Conservation (phyloP, 2,113 vertebrate species). For the Nothoprocta pentlandii region DNA sequence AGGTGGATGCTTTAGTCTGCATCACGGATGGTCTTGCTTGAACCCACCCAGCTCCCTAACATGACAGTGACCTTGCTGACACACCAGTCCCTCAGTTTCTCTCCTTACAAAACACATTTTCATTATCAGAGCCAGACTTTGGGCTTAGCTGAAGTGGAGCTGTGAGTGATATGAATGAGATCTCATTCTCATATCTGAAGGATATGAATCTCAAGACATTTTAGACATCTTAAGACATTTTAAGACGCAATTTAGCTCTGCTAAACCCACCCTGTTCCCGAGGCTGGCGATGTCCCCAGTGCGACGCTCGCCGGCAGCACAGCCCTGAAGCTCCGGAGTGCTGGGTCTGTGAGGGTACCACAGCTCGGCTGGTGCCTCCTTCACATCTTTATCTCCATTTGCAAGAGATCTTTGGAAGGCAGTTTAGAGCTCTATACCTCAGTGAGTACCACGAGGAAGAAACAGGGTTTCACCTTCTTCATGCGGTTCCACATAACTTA, state of each 20-base stretch:
- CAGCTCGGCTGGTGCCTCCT: not conserved
- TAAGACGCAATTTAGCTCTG: not conserved
- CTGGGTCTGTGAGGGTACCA: not conserved
- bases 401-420: not conserved
- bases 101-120: not conserved
- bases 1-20: not conserved
- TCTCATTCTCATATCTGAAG: too few species aligned
- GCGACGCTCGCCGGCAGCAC: not conserved
- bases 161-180: not conserved
- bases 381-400: not conserved
- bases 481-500: not conserved
- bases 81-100: not conserved
- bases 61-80: not conserved
- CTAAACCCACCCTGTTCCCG: not conserved
- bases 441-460: not conserved
- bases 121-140: not conserved
- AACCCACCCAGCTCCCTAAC: not conserved
- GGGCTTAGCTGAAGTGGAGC: not conserved
- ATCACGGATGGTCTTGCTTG: not conserved
- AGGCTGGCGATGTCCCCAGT: not conserved
- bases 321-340: accelerated
- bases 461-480: not conserved
- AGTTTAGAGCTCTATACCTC: not conserved
- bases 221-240: not conserved
- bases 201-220: not conserved